Conservation (phyloP, 2,888 invertebrate genomes). For the Macaria liturata region DNA sequence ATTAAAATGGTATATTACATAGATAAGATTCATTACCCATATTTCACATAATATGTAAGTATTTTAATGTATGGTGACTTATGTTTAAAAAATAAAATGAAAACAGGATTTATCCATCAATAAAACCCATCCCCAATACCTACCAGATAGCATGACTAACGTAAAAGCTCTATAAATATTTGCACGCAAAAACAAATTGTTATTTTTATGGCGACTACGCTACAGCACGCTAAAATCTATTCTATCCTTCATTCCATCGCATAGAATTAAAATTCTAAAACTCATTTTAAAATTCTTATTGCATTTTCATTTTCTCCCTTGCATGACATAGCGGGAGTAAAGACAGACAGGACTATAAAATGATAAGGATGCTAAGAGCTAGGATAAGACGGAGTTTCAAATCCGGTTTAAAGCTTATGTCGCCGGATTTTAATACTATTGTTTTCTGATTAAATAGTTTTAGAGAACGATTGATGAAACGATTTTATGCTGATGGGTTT, state of each 20-base stretch:
- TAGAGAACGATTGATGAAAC: too few species aligned
- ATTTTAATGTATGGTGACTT: too few species aligned
- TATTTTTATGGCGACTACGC: not conserved
- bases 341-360: slow-evolving; percentile 32
- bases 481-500: too few species aligned
- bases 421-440: too few species aligned
- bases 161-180: not conserved
- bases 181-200: not conserved
- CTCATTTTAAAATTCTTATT: slow-evolving; percentile 33
- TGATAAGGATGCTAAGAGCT: not conserved
- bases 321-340: slow-evolving; percentile 37
- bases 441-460: too few species aligned
- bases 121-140: too few species aligned
- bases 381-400: not conserved
- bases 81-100: too few species aligned
- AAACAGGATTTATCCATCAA: too few species aligned
- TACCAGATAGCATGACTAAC: too few species aligned
- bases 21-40: too few species aligned
- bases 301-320: slow-evolving; percentile 40
- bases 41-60: too few species aligned
- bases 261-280: slow-evolving; percentile 22
- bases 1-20: too few species aligned
- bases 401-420: not conserved
- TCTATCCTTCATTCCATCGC: slow-evolving; percentile 2
- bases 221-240: not conserved